phyloP scores from a whole-genome alignment of 2,797 vertebrate genomes.

The Calcarius lapponicus region DNA sequence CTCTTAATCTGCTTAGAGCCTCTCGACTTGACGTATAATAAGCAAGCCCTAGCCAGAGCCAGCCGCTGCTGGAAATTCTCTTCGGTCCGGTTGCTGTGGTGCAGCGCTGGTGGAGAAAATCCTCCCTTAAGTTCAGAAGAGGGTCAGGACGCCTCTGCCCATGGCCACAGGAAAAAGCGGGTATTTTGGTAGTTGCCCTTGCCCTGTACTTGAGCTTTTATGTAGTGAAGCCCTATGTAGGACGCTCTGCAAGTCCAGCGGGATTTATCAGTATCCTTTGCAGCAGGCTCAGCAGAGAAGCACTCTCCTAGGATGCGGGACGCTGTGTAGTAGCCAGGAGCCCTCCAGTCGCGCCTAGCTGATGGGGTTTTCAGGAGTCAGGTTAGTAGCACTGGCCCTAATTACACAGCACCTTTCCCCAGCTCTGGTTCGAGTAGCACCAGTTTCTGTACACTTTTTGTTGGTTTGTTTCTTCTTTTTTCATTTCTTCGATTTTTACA shows the following conservation, averaged over 20 bases:
- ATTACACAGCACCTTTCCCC: neutral
- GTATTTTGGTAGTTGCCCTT: neutral
- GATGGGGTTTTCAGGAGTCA: neutral
- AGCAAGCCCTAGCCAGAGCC: neutral
- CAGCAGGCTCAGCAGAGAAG: neutral
- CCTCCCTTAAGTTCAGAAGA: neutral
- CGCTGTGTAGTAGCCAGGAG: fast-evolving
- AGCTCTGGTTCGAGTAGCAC: neutral
- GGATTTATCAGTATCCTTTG: neutral
- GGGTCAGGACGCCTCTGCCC: neutral
- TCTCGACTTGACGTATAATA: neutral
- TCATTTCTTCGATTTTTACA: neutral
- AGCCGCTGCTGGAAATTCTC: neutral
- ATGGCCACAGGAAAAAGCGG: neutral
- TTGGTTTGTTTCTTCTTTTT: no score
- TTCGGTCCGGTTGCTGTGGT: neutral
- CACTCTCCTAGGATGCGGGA: neutral
- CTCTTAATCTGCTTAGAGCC: neutral
- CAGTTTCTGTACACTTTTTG: neutral
- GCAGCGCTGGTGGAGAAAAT: neutral
- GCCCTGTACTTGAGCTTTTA: neutral
- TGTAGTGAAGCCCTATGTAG: neutral
- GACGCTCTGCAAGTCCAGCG: neutral
- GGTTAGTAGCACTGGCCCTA: neutral
- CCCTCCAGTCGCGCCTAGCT: neutral